These are phyloP conservation scores for Ctenoplectra terminalis DNA, from an alignment of 1,140 invertebrate species.

Conservation along the genomic window DNA sequence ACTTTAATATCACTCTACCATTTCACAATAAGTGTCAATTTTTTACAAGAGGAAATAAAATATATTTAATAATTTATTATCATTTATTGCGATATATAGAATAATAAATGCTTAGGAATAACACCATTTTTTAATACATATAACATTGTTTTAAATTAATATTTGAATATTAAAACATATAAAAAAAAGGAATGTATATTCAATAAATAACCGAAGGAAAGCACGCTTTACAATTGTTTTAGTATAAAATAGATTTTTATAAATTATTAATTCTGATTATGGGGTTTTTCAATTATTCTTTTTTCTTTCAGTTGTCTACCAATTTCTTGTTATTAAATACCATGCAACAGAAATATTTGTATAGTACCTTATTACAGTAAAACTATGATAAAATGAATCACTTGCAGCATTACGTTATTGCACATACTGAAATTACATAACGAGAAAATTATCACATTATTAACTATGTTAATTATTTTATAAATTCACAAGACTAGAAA, in stretches of 20 bases:
- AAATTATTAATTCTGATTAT: constrained; percentile 7
- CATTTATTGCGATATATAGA: constrained; percentile 47
- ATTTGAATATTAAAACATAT: constrained; percentile 5
- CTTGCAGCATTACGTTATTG: constrained; percentile 39
- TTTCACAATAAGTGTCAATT: too few species aligned
- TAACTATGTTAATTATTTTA: constrained; percentile 34
- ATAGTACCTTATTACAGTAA: constrained; percentile 8
- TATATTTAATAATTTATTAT: constrained; percentile 36
- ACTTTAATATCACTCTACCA: constrained; percentile 9
- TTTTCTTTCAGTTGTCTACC: not conserved
- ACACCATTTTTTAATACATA: constrained; percentile 30
- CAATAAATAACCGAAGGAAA: not conserved
- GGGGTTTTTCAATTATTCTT: constrained; percentile 8
- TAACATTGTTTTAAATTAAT: constrained; percentile 8
- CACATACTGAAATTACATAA: constrained; percentile 43
- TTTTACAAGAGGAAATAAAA: constrained; percentile 13
- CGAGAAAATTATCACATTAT: constrained; percentile 29
- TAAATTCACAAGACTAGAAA: constrained; percentile 41
- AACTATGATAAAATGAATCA: constrained; percentile 42
- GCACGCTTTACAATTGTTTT: not conserved
- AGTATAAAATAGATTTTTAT: constrained; percentile 34
- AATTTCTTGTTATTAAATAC: constrained; percentile 21
- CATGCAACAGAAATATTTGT: not conserved
- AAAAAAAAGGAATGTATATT: constrained; percentile 23
- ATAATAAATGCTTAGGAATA: constrained; percentile 39